These are phyloP conservation scores for Coccyzus lansbergi DNA, from an alignment of 2,797 vertebrate species.

Conservation along the genomic window DNA sequence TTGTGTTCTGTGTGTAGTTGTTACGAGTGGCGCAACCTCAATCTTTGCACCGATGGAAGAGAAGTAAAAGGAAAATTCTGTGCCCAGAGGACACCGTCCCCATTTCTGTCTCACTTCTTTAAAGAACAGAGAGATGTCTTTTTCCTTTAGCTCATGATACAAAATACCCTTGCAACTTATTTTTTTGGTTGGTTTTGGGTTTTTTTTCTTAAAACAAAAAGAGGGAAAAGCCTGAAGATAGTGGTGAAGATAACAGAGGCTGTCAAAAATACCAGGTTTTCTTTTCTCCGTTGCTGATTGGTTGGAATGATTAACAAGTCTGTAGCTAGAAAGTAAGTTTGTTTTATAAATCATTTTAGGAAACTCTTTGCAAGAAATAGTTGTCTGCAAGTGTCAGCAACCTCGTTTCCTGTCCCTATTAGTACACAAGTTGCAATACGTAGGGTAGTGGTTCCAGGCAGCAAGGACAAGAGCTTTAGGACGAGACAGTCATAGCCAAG, in stretches of 20 bases:
- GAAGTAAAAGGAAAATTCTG: not conserved
- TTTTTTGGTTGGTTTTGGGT: too few relatives aligned
- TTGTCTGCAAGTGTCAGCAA: not conserved
- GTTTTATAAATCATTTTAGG: not conserved
- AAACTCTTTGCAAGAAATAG: not conserved
- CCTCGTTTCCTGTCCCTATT: not conserved
- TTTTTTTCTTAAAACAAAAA: not conserved
- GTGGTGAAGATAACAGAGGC: not conserved
- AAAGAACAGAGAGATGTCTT: not conserved
- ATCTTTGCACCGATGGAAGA: not conserved
- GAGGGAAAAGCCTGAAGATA: not conserved
- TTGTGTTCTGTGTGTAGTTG: not conserved
- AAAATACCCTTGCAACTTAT: not conserved
- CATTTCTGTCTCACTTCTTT: not conserved
- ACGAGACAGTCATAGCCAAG: not conserved
- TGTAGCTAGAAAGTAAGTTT: not conserved
- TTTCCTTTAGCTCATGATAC: not conserved
- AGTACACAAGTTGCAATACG: not conserved
- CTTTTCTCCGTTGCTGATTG: not conserved
- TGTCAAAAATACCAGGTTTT: not conserved
- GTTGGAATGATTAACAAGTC: not conserved
- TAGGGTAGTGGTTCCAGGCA: not conserved
- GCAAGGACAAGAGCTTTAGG: not conserved
- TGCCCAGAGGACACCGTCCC: not conserved
- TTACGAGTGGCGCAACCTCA: not conserved